Conservation (phyloP, 2,797 vertebrate genomes). For the Neopelma chrysocephalum region DNA sequence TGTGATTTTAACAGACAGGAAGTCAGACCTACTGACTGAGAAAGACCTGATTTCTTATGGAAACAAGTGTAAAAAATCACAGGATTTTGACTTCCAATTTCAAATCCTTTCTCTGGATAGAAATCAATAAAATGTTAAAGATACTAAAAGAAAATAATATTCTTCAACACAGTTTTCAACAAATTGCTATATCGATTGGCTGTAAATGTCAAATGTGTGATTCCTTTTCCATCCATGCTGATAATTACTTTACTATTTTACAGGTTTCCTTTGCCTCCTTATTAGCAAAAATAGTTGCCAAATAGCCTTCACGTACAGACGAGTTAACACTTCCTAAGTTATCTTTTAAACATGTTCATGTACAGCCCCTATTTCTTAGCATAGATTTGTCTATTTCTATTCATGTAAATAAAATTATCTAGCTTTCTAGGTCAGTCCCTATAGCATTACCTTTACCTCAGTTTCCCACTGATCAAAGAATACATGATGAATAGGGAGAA, state of each 20-base stretch:
- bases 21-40: not conserved
- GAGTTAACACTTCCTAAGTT: not conserved
- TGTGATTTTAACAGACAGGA: not conserved
- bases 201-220: not conserved
- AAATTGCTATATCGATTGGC: not conserved
- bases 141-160: not conserved
- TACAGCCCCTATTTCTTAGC: not conserved
- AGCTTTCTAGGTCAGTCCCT: slow-evolving; percentile 3
- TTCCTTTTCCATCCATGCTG: not conserved
- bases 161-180: not conserved
- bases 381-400: not conserved
- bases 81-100: not conserved
- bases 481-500: not conserved
- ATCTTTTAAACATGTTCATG: not conserved
- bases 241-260: not conserved
- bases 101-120: not conserved
- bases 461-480: slow-evolving; percentile 34
- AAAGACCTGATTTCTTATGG: not conserved
- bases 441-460: not conserved
- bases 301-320: not conserved
- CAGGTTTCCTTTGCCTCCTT: not conserved
- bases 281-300: not conserved
- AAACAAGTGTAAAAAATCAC: not conserved
- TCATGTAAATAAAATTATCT: slow-evolving; percentile 7
- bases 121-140: not conserved